A percentile compares a stretch with the other conserved stretches of the same genome.
These are phyloP conservation scores for Propithecus perrieri DNA, from an alignment of 2,797 vertebrate genomes.

Conservation along the genomic window DNA sequence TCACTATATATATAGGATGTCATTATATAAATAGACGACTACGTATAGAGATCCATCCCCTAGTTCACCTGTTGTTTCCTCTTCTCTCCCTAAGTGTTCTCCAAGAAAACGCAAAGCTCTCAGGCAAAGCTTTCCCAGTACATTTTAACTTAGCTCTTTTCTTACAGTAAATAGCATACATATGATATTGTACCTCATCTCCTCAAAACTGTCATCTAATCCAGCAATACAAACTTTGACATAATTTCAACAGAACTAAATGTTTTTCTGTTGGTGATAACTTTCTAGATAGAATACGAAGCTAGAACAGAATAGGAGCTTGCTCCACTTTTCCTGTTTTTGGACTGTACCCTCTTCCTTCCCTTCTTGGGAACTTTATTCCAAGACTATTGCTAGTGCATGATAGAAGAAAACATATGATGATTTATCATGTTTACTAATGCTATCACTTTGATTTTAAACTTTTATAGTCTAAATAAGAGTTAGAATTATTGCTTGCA, in stretches of 20 bases:
- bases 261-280: neutral
- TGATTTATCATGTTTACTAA: neutral
- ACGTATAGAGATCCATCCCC: neutral
- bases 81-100: neutral
- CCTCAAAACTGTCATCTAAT: neutral
- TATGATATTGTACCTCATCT: neutral
- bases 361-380: too few relatives aligned
- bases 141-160: constrained; percentile 8
- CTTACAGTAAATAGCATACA: neutral
- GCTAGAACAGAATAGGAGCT: too few relatives aligned
- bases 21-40: too few relatives aligned
- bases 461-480: constrained; percentile 38
- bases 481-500: constrained; percentile 49
- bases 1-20: too few relatives aligned
- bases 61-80: neutral
- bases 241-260: neutral
- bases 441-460: constrained; percentile 37
- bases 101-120: neutral
- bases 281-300: neutral
- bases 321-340: too few relatives aligned
- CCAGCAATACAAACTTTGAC: neutral
- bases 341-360: too few relatives aligned
- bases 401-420: too few relatives aligned
- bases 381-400: too few relatives aligned
- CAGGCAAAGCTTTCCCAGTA: neutral